phyloP scores from a whole-genome alignment of 1,140 invertebrate genomes.

The Rhagoletis zephyria region DNA sequence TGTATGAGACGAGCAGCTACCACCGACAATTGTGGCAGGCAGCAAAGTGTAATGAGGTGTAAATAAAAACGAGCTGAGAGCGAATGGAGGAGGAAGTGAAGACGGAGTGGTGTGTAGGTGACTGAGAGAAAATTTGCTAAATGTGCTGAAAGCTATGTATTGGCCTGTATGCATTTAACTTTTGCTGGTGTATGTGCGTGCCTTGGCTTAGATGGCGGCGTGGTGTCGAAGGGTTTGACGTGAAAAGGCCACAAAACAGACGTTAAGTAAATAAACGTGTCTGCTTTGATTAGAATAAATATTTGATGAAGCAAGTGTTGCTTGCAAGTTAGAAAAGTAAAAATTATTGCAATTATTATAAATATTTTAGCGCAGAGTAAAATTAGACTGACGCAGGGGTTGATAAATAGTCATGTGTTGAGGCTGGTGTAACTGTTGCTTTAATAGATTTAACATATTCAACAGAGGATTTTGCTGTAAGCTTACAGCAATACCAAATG shows the following conservation, averaged over 20 bases:
- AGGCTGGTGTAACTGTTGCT: too few species aligned
- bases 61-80: not conserved
- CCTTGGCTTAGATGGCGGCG: not conserved
- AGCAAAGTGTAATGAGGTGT: not conserved
- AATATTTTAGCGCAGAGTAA: not conserved
- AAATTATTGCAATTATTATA: slow-evolving; percentile 7
- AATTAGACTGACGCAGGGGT: too few species aligned
- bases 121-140: not conserved
- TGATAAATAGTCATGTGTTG: too few species aligned
- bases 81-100: not conserved
- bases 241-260: slow-evolving; percentile 24
- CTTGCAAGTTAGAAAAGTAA: not conserved
- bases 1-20: slow-evolving; percentile 6
- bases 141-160: slow-evolving; percentile 22
- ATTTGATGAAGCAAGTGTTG: slow-evolving; percentile 44
- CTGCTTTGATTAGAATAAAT: slow-evolving; percentile 40
- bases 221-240: not conserved
- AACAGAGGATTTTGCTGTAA: too few species aligned
- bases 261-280: slow-evolving; percentile 41
- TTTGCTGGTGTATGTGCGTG: not conserved
- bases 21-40: not conserved
- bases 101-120: not conserved
- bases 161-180: not conserved
- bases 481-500: too few species aligned
- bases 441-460: too few species aligned